phyloP scores from a whole-genome alignment of 2,113 vertebrate species.

The Cepphus grylle region DNA sequence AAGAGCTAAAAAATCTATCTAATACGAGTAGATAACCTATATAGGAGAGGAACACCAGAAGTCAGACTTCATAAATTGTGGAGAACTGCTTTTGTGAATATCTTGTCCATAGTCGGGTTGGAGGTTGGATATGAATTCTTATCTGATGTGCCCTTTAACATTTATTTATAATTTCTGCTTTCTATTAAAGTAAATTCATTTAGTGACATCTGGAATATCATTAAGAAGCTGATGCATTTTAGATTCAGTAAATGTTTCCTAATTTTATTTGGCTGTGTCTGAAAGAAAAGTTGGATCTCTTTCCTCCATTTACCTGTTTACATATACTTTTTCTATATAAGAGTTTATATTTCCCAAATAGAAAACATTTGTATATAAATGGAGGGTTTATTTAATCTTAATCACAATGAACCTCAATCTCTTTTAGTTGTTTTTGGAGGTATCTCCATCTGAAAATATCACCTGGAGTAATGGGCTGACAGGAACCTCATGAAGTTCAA shows the following conservation, averaged over 20 bases:
- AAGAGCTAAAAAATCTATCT: not conserved
- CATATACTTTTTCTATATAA: not conserved
- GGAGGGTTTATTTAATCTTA: not conserved
- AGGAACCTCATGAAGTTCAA: not conserved
- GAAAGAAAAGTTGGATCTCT: not conserved
- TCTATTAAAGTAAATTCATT: not conserved
- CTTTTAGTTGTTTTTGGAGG: not conserved
- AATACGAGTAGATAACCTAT: not conserved
- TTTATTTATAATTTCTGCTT: not conserved
- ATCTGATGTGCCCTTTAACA: not conserved
- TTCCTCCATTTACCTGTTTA: not conserved
- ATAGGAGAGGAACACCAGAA: not conserved
- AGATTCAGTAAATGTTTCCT: not conserved
- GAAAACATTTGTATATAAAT: not conserved
- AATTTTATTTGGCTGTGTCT: not conserved
- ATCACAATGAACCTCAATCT: not conserved
- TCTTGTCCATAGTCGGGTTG: not conserved
- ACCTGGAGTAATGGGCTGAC: not conserved
- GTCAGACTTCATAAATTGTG: not conserved
- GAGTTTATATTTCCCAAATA: not conserved
- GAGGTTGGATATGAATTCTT: not conserved
- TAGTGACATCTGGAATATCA: not conserved
- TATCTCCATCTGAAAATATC: not conserved
- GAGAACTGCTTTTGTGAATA: not conserved
- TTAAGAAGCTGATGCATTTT: not conserved